phyloP scores from a whole-genome alignment of 2,113 vertebrate genomes.

The Amia ocellicauda region DNA sequence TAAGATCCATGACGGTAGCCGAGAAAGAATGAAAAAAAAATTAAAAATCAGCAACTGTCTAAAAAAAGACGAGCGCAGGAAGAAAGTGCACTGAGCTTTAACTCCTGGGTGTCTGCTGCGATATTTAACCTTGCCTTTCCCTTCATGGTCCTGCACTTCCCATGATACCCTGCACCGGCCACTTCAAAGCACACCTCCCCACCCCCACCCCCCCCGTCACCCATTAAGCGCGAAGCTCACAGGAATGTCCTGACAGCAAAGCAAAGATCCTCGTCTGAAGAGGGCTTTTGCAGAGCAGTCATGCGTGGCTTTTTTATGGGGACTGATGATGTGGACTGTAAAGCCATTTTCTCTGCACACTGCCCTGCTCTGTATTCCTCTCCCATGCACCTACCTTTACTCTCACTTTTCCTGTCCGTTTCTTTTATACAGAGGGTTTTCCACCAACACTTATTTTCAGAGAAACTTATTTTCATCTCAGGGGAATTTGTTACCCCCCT shows the following conservation, averaged over 20 bases:
- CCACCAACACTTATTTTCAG: not conserved
- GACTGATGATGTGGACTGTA: not conserved
- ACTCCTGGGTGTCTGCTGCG: slow-evolving; percentile 22
- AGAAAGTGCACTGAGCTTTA: slow-evolving; percentile 3
- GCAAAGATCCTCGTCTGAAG: slow-evolving; percentile 34
- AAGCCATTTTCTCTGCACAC: slow-evolving; percentile 17
- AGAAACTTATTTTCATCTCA: too few species aligned
- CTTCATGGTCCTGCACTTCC: slow-evolving; percentile 18
- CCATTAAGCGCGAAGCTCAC: slow-evolving; percentile 16
- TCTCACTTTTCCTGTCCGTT: slow-evolving; percentile 19
- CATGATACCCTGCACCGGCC: slow-evolving; percentile 22
- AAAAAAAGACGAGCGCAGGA: slow-evolving; percentile 14
- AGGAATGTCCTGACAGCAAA: slow-evolving; percentile 40
- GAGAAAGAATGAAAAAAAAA: too few species aligned
- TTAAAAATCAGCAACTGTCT: slow-evolving; percentile 16
- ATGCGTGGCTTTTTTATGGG: slow-evolving; percentile 19
- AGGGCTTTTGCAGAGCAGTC: slow-evolving; percentile 33
- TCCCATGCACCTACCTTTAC: slow-evolving; percentile 12
- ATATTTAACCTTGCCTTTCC: slow-evolving; percentile 33
- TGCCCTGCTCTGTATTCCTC: slow-evolving; percentile 8
- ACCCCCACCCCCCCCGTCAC: slow-evolving; percentile 11
- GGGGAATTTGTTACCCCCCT: too few species aligned
- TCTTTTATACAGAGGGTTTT: not conserved
- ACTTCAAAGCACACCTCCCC: slow-evolving; percentile 29
- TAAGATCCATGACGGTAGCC: slow-evolving; percentile 9